Base-by-base conservation (phyloP, 2,888 invertebrate species). In the Stenodera caucasica region DNA sequence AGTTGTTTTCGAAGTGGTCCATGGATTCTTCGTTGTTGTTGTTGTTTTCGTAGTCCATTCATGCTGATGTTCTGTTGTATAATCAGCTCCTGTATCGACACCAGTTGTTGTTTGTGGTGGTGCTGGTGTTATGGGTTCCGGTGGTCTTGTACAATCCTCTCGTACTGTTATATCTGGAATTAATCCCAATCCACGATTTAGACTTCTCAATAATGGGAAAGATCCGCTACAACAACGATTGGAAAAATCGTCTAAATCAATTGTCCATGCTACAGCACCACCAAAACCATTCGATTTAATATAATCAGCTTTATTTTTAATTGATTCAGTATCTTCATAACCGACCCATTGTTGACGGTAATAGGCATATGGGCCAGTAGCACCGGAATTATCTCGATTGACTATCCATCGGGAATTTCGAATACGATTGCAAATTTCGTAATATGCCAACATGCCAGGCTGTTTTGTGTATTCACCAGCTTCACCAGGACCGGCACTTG, bases 261-360 rank as follows among this genome's bases (percentile, higher is more conserved):
- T 84, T 0, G 94, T 94, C 94, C 94, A 95, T 0, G 92, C 91
- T 49, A 91, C 89, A 8, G 91, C 88, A 4, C 95, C 95, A 0
- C 91, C 94, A 61, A 90, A 86, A 0, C 90, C 89, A 74, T 87
- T 85, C 5, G 84, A 82, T 61, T 86, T 81, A 0, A 93, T 89
- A 82, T 91, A 95, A 68, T 88, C 82, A 12, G 86, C 88, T 81
- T 93, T 93, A 67, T 86, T 86, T 61, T 84, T 86, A 14, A 94
- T 85, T 12, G 93, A 93, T 60, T 86, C 86, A 0, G 86, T 82
- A 78, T 94, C 92, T 75, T 96, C 96, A 74, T 88, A 96, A 45
- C 94, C 91, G 35, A 94, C 93, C 94, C 96, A 96, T 75, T 96
- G 94, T 71, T 92, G 88, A 49, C 87, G 86, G 8, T 85, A 83